Evolutionary conservation across 1,140 invertebrate genomes (phyloP).

Genomic region (Megalonaias nervosa): DNA sequence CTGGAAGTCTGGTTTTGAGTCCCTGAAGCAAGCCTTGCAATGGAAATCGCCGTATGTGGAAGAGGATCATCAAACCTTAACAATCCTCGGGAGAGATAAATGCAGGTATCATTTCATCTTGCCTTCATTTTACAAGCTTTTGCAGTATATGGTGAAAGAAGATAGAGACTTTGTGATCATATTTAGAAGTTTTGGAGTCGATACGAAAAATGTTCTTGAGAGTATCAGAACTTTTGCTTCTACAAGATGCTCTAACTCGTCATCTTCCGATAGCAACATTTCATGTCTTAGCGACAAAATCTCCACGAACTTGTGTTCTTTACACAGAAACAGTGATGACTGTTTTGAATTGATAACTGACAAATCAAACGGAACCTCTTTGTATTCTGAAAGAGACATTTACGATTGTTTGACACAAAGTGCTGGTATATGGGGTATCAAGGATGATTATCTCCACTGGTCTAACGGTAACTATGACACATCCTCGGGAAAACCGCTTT

Average conservation of each 20-base stretch:
- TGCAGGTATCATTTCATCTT: constrained; percentile 28
- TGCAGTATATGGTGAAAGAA: constrained; percentile 9
- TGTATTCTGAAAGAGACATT: constrained; percentile 22
- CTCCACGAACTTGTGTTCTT: not conserved
- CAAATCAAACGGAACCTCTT: not conserved
- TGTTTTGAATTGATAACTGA: not conserved
- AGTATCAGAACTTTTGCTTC: constrained; percentile 23
- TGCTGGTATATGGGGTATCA: constrained; percentile 16
- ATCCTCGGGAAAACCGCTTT: constrained; percentile 17
- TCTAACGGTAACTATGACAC: constrained; percentile 17
- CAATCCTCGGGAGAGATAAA: constrained; percentile 17
- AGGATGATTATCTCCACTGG: constrained; percentile 20
- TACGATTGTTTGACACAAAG: constrained; percentile 7
- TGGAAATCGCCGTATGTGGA: constrained; percentile 32
- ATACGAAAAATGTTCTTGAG: constrained; percentile 20
- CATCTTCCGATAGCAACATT: constrained; percentile 15
- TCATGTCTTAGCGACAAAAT: not conserved
- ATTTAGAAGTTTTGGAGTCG: constrained; percentile 25
- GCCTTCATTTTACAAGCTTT: constrained; percentile 30
- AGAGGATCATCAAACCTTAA: constrained; percentile 10
- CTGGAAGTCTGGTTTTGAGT: constrained; percentile 26
- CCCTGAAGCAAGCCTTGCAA: constrained; percentile 4
- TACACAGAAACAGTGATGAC: not conserved
- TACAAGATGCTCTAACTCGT: not conserved
- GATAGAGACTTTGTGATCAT: constrained; percentile 20